phyloP scores from a whole-genome alignment of 2,797 vertebrate species.

The Sebastes steindachneri region DNA sequence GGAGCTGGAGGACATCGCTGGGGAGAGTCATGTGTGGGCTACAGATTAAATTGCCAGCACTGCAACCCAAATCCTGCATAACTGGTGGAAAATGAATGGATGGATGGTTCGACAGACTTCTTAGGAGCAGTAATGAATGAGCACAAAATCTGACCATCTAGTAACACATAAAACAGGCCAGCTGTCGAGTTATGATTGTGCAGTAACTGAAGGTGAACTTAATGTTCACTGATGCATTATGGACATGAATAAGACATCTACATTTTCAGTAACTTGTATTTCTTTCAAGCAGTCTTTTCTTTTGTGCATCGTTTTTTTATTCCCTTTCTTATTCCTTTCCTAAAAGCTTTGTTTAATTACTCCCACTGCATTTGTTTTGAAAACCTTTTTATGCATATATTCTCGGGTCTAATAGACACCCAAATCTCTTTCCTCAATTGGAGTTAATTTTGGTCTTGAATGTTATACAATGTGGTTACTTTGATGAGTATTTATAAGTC shows the following conservation, averaged over 20 bases:
- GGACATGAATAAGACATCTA: background rate
- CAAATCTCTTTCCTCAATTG: background rate
- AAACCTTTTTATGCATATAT: background rate
- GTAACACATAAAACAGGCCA: background rate
- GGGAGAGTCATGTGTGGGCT: constrained; percentile 10
- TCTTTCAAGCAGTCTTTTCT: background rate
- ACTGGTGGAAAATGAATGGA: background rate
- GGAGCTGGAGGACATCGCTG: background rate
- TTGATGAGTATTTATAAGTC: constrained; percentile 7
- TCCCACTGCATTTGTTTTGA: background rate
- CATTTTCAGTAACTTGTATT: background rate
- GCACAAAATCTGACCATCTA: background rate
- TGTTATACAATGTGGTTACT: background rate
- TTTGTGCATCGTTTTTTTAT: background rate
- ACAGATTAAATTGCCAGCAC: background rate
- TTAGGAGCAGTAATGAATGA: background rate
- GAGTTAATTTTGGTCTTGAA: background rate
- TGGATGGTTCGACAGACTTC: background rate
- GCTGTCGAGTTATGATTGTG: background rate
- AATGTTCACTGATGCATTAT: background rate
- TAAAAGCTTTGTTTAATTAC: background rate
- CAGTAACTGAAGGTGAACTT: background rate
- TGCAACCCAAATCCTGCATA: background rate
- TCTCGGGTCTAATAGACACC: background rate
- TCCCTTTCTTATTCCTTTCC: background rate